Conservation (phyloP, 2,797 vertebrate genomes). For the Phylloscopus collybita region DNA sequence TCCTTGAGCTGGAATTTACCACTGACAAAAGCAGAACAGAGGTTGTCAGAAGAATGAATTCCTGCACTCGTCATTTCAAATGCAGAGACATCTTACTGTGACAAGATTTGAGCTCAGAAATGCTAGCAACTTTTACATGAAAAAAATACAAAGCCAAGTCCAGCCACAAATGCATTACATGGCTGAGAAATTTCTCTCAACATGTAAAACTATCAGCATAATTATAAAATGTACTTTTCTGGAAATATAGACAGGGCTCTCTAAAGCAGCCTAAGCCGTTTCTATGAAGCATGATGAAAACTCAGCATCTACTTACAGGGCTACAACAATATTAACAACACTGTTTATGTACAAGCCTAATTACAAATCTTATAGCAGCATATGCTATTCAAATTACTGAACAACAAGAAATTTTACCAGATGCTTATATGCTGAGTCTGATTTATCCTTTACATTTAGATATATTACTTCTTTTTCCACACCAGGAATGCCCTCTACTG, state of each 20-base stretch:
- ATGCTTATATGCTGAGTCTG: neutral
- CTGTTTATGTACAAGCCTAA: neutral
- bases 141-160: neutral
- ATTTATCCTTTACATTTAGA: neutral
- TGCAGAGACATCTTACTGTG: neutral
- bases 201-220: neutral
- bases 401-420: neutral
- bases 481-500: neutral
- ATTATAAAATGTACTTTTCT: neutral
- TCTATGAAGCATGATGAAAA: neutral
- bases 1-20: conserved; percentile 23
- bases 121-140: neutral
- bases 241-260: neutral
- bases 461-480: neutral
- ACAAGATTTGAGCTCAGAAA: conserved; percentile 3
- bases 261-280: neutral
- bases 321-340: neutral
- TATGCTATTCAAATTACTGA: neutral
- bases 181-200: neutral
- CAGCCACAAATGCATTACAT: neutral
- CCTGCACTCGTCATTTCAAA: neutral
- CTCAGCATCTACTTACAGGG: neutral
- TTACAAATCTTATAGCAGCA: neutral
- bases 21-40: conserved; percentile 17
- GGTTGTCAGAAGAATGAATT: conserved; percentile 25